Evolutionary conservation across 2,888 invertebrate species (phyloP), one percentile per base, ranked within the genome.

Genomic region (Thecophora atra): DNA sequence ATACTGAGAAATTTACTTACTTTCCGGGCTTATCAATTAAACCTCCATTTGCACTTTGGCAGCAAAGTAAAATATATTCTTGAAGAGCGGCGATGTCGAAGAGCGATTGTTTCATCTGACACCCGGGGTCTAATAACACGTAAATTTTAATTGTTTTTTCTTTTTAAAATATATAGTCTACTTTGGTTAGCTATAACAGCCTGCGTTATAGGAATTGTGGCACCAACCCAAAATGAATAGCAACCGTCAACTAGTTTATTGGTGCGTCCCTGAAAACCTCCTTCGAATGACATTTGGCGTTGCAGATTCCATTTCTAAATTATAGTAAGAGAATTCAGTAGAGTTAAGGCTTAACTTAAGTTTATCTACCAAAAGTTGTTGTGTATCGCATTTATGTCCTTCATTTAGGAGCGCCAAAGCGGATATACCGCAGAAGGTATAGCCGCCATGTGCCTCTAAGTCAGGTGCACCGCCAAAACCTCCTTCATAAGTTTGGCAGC

Each of bases 191-290:
- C 84, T 68, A 95, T 87, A 76, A 94, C 89, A 73, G 91, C 91
- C 84, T 96, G 94, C 58, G 98, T 89, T 60, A 98, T 90, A 24
- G 97, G 95, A 84, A 98, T 94, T 60, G 93, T 91, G 66, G 95
- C 98, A 37, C 97, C 98, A 87, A 97, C 97, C 99, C 99, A 99
- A 88, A 98, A 99, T 0, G 98, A 98, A 85, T 99, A 99, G 86
- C 99, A 99, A 3, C 96, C 96, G 89, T 99, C 99, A 0, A 99
- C 99, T 76, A 99, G 88, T 88, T 99, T 99, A 87, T 99, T 99
- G 2, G 99, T 98, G 81, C 99, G 90, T 0, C 99, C 99, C 88
- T 97, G 94, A 84, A 99, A 99, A 8, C 99, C 99, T 42, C 99
- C 99, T 87, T 99, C 99, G 76, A 93, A 91, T 74, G 89, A 88